phyloP scores from a whole-genome alignment of 1,140 invertebrate species.

The Drosophila pseudoananassae region DNA sequence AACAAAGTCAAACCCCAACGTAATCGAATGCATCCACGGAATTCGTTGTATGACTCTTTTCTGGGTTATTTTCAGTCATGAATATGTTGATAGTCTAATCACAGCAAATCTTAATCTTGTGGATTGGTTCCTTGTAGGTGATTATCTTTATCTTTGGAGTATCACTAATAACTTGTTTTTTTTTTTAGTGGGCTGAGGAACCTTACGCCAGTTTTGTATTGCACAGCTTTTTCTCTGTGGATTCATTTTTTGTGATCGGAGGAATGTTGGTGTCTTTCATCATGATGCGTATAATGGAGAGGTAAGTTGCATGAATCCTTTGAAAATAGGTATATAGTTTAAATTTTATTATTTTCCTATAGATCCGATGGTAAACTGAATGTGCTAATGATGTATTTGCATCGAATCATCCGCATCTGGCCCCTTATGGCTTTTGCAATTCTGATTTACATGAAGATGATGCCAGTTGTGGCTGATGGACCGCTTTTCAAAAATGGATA shows the following conservation, averaged over 20 bases:
- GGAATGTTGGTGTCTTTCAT: slow-evolving; percentile 88
- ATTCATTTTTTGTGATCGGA: slow-evolving; percentile 88
- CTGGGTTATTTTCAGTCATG: slow-evolving; percentile 88
- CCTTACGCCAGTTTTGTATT: slow-evolving; percentile 85
- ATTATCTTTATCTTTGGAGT: not conserved
- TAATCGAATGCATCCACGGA: slow-evolving; percentile 85
- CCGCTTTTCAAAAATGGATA: slow-evolving; percentile 7
- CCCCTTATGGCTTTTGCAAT: slow-evolving; percentile 4
- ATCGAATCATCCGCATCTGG: slow-evolving; percentile 51
- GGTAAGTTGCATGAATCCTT: slow-evolving; percentile 62
- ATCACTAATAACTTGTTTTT: not conserved
- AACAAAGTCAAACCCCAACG: slow-evolving; percentile 42
- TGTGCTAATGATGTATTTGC: slow-evolving; percentile 59
- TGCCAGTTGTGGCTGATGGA: not conserved
- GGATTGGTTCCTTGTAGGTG: slow-evolving; percentile 6
- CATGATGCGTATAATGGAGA: slow-evolving; percentile 87
- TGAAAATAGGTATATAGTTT: too few species aligned
- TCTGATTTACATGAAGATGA: slow-evolving; percentile 27
- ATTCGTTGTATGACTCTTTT: slow-evolving; percentile 86
- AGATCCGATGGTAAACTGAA: slow-evolving; percentile 56
- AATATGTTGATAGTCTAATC: slow-evolving; percentile 57
- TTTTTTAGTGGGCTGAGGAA: slow-evolving; percentile 65
- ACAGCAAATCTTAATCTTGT: slow-evolving; percentile 61
- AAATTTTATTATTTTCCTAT: not conserved
- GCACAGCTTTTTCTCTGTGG: slow-evolving; percentile 87